Evolutionary conservation across 2,888 invertebrate genomes (phyloP), one percentile per base, ranked within the genome.

Genomic region (Stegana nigrithorax): DNA sequence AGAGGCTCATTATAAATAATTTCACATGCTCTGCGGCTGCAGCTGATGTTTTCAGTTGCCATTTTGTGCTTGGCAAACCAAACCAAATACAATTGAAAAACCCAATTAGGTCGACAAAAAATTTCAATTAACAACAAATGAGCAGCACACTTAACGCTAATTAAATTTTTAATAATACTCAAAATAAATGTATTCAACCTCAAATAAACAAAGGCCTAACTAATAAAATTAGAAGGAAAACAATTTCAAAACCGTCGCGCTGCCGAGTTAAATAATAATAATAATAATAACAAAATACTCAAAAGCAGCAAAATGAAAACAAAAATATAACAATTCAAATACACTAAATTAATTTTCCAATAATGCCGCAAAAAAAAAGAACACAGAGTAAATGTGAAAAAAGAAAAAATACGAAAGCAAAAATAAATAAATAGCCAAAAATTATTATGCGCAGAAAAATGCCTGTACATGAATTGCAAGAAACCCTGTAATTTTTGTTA

Each of bases 51-150:
- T n/a, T n/a, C n/a, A n/a, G n/a, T n/a, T n/a, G n/a, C n/a, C n/a
- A n/a, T n/a, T n/a, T n/a, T n/a, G n/a, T n/a, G n/a, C n/a, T n/a
- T n/a, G n/a, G n/a, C 14, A 39, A n/a, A 39, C n/a, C 17, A 8
- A 39, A 17, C 39, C 2, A 39, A 39, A 39, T 39, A 39, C 17
- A 39, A n/a, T n/a, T n/a, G n/a, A n/a, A n/a, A 39, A 39, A 8
- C 14, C 14, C 39, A 39, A 39, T 39, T 39, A 39, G 39, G 10
- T 14, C 39, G 17, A 39, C 39, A 10, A 32, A 32, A 39, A 39
- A 39, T 39, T 7, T 71, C 73, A 77, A 75, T 75, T 79, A 75
- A 71, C 73, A 79, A 71, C 75, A 77, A 79, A 77, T 77, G 73
- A 69, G 64, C 67, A 65, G 68, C 66, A 66, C 75, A 75, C 75